Evolutionary conservation across 2,888 invertebrate species (phyloP).

Genomic region (Oscheius sp.): DNA sequence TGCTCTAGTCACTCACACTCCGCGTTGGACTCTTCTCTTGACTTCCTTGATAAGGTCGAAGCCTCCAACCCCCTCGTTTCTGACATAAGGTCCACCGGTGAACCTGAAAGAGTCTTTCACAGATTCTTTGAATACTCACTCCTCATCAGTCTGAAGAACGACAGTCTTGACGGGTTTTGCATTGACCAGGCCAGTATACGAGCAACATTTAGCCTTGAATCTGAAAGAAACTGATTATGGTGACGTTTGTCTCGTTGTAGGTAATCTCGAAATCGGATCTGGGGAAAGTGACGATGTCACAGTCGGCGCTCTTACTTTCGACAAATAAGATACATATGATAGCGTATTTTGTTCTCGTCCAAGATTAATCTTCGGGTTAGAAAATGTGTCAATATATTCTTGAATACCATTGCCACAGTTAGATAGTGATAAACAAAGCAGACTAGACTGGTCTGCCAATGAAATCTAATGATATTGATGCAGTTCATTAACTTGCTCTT

Average conservation of each 20-base stretch:
- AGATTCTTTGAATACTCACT: background rate
- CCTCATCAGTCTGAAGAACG: constrained; percentile 62
- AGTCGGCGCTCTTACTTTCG: too few relatives aligned
- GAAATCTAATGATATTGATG: too few relatives aligned
- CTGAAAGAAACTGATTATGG: constrained; percentile 35
- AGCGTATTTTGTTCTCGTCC: too few relatives aligned
- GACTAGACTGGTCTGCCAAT: too few relatives aligned
- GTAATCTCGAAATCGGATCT: too few relatives aligned
- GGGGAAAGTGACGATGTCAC: too few relatives aligned
- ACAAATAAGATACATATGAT: too few relatives aligned
- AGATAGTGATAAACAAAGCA: too few relatives aligned
- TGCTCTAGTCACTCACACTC: constrained; percentile 30
- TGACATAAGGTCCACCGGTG: constrained; percentile 55
- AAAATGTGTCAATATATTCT: too few relatives aligned
- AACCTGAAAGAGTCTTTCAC: constrained; percentile 27
- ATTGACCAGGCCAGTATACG: constrained; percentile 54
- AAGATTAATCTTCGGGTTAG: too few relatives aligned
- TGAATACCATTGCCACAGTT: too few relatives aligned
- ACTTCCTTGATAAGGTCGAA: constrained; percentile 71
- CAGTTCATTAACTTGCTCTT: too few relatives aligned
- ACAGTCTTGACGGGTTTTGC: constrained; percentile 60
- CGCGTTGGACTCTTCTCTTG: constrained; percentile 61
- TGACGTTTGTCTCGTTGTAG: background rate
- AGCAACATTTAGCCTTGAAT: constrained; percentile 67
- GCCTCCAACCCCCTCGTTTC: constrained; percentile 49